Evolutionary conservation across 2,113 vertebrate species (phyloP), one percentile per base, ranked within the genome.

Genomic region (Potamarius usumacintae): DNA sequence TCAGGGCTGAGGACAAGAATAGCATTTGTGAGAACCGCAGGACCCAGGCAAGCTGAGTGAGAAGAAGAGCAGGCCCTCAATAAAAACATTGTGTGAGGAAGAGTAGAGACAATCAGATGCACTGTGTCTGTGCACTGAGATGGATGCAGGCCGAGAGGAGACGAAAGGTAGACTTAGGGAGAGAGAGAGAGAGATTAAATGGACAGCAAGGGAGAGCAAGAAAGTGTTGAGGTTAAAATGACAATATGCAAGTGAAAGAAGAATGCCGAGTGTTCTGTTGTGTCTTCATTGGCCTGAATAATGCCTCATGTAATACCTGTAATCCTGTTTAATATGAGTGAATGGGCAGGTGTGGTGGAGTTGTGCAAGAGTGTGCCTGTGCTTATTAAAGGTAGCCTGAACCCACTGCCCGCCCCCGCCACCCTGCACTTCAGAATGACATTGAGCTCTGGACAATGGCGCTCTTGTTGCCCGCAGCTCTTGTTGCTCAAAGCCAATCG

Each of bases 21-120:
- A 57, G 86, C 90, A 90, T 95, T 96, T 96, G 95, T 96, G 92
- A 94, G 91, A 85, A 87, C 89, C 63, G 91, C 91, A 87, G 86
- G 90, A 82, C 92, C 91, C 88, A 50, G 88, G 92, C 91, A 90
- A 91, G 90, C 42, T 89, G 90, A 94, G 94, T 93, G 93, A 96
- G 94, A 95, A 94, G 95, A 96, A 94, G 95, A 96, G 94, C 94
- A 94, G 92, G 63, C 83, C 91, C 93, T 96, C 95, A 96, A 96
- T 96, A 95, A 94, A 95, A 96, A 96, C 95, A 94, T 95, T 96
- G 95, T 96, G 94, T 95, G 90, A 92, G 91, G 87, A 14, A 88
- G 92, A 92, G 92, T 84, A 91, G 92, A 88, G 89, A 94, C 93
- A 94, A 94, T 94, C 94, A 89, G 91, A 90, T 89, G 85, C 94